These are phyloP conservation scores for Diglossa cyanea DNA, from an alignment of 2,797 vertebrate species.

Conservation along the genomic window DNA sequence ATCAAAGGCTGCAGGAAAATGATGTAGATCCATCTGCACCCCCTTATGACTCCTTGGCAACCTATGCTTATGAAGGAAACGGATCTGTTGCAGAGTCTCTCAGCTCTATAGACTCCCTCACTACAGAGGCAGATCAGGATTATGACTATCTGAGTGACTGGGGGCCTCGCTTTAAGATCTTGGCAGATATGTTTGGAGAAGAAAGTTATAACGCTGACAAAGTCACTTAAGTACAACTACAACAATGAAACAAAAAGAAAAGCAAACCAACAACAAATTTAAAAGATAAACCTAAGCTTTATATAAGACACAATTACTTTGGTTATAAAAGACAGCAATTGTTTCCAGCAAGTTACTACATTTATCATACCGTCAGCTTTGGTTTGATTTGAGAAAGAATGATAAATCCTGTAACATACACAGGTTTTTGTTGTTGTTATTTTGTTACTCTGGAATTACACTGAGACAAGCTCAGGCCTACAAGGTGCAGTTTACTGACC, in stretches of 20 bases:
- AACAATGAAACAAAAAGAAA: background rate
- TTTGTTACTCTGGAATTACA: conserved; percentile 73
- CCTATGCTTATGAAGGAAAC: conserved; percentile 93
- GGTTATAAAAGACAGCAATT: conserved; percentile 52
- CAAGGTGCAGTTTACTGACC: conserved; percentile 68
- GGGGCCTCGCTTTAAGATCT: conserved; percentile 95
- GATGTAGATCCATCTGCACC: conserved; percentile 89
- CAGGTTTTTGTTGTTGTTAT: conserved; percentile 54
- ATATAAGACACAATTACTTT: conserved; percentile 57
- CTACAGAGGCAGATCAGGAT: conserved; percentile 86
- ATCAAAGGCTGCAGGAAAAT: conserved; percentile 88
- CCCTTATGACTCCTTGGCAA: conserved; percentile 95
- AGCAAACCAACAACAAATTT: conserved; percentile 17
- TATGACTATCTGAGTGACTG: conserved; percentile 93
- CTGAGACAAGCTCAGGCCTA: conserved; percentile 78
- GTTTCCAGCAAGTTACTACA: conserved; percentile 73
- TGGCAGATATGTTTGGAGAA: conserved; percentile 94
- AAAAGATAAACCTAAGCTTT: conserved; percentile 68
- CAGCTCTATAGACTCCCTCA: conserved; percentile 90
- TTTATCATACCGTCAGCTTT: conserved; percentile 72
- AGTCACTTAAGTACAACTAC: conserved; percentile 69
- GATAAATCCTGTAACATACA: conserved; percentile 54
- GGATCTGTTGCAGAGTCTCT: conserved; percentile 93
- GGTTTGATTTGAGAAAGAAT: conserved; percentile 60
- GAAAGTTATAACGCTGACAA: conserved; percentile 80